Base-by-base conservation (phyloP, 2,888 invertebrate genomes). In the Drosophila hawaiiensis region DNA sequence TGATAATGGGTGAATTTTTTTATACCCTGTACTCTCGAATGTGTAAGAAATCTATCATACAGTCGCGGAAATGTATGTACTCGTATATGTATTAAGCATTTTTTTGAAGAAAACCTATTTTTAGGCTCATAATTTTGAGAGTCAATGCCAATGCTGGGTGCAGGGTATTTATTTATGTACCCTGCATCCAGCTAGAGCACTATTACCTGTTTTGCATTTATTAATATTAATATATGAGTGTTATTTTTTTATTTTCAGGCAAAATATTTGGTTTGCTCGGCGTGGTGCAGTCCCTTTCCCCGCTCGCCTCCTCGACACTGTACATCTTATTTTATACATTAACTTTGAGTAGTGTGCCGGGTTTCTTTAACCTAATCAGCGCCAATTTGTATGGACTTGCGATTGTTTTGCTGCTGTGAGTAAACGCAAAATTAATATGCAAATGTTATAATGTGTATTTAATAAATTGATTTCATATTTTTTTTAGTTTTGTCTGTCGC, bases 181-280 rank as follows among this genome's bases (percentile, higher is more conserved):
- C 29, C 10, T 6, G 29, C 0, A 10, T 31, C 31, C 12, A 22
- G 22, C 16, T 7, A 16, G 16, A 25, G 2, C 7, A 4, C 22
- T 43, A 12, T 22, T 43, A 47, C 25, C 16, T 25, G 47, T 25
- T 47, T 25, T 16, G n/a, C 12, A 47, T 39, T 29, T 39, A 29
- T 37, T 37, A n/a, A 10, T 47, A 63, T 65, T n/a, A 37, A 22
- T 16, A 10, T 10, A n/a, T 9, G 25, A 47, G 25, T 47, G 4
- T 4, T 25, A 12, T 31, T 3, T 50, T 1, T n/a, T 12, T 47
- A 4, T 6, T 74, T 76, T 22, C 28, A 93, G 95, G 95, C 3
- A 96, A 96, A 92, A 94, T 96, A 33, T 96, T 96, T 84, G 95
- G 96, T 0, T 91, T 96, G 59, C 94, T 95, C 79, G 94, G 95